Conservation (phyloP, 2,888 invertebrate genomes). For the Tiliacea citrago region DNA sequence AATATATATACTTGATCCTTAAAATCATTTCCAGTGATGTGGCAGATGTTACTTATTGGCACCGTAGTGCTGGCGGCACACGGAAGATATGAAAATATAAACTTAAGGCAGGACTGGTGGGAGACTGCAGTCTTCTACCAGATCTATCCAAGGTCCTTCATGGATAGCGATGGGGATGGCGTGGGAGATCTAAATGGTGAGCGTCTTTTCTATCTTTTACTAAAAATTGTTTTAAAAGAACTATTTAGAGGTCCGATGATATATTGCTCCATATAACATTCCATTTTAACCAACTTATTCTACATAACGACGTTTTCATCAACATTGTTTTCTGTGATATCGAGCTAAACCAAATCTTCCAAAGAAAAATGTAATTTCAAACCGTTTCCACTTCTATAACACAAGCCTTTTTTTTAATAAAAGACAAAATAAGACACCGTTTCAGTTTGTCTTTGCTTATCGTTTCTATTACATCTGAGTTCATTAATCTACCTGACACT, state of each 20-base stretch:
- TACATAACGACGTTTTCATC: background rate
- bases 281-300: background rate
- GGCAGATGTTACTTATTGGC: conserved; percentile 69
- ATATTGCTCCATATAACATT: background rate
- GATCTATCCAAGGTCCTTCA: conserved; percentile 94
- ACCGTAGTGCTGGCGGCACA: conserved; percentile 63
- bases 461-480: conserved; percentile 37
- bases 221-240: background rate
- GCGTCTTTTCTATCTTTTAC: conserved; percentile 35
- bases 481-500: conserved; percentile 52
- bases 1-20: background rate
- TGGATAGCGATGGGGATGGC: conserved; percentile 95
- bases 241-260: background rate
- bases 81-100: conserved; percentile 76
- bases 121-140: conserved; percentile 94
- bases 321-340: background rate
- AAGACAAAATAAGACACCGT: conserved; percentile 18
- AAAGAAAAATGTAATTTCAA: background rate
- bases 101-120: conserved; percentile 93
- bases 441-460: conserved; percentile 31
- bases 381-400: background rate
- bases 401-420: background rate
- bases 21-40: conserved; percentile 72
- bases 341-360: background rate
- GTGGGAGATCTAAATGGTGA: conserved; percentile 91